These are phyloP conservation scores for Panzeria rudis DNA, from an alignment of 2,888 invertebrate species.

Conservation along the genomic window DNA sequence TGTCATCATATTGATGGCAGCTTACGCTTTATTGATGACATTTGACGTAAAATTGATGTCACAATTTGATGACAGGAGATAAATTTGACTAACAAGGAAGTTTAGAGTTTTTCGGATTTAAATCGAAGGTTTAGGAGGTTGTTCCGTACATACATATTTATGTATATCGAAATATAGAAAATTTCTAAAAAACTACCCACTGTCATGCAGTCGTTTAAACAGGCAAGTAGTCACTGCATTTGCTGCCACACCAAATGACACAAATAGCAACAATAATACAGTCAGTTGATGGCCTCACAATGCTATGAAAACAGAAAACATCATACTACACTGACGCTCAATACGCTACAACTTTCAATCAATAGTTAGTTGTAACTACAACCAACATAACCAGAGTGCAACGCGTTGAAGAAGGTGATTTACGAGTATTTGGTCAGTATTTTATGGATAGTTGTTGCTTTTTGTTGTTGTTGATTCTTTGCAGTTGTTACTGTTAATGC, in stretches of 20 bases:
- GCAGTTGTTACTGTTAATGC: conserved; percentile 49
- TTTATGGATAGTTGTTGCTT: conserved; percentile 44
- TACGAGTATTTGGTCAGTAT: conserved; percentile 65
- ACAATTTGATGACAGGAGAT: no score
- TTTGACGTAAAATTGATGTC: no score
- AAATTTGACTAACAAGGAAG: no score
- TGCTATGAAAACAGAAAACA: conserved; percentile 18
- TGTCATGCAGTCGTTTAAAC: conserved; percentile 4
- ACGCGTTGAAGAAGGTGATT: conserved; percentile 68
- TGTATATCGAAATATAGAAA: no score
- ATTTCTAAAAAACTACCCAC: conserved; percentile 8
- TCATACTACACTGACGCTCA: neutral
- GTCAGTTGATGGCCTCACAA: conserved; percentile 32
- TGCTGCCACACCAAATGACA: conserved; percentile 64
- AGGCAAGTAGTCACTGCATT: conserved; percentile 34
- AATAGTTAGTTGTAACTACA: neutral
- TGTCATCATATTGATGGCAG: no score
- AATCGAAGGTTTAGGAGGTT: no score
- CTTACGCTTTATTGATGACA: no score
- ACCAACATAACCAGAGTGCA: conserved; percentile 31
- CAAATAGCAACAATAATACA: conserved; percentile 55
- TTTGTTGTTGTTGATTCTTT: conserved; percentile 1
- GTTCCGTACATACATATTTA: no score
- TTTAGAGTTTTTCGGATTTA: no score
- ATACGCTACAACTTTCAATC: conserved; percentile 22